A percentile compares a stretch with the other conserved stretches of the same genome.
Conservation (phyloP, 2,113 vertebrate species). For the Misgurnus anguillicaudatus region DNA sequence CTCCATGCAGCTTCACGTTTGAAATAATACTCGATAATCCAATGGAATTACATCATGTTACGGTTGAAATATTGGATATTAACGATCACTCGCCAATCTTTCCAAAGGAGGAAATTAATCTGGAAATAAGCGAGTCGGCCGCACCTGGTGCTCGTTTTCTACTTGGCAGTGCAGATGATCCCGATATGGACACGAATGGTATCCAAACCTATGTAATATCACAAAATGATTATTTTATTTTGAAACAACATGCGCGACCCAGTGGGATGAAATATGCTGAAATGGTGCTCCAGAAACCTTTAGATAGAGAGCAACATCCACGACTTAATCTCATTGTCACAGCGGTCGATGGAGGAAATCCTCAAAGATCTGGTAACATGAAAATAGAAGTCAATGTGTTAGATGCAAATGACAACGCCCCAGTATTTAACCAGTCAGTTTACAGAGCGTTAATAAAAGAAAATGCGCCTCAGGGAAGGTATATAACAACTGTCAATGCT, state of each 20-base stretch:
- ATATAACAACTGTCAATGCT: slow-evolving; percentile 54
- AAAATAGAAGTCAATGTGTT: slow-evolving; percentile 64
- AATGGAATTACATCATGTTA: slow-evolving; percentile 47
- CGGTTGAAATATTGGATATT: slow-evolving; percentile 50
- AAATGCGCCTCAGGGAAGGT: slow-evolving; percentile 56
- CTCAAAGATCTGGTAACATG: slow-evolving; percentile 58
- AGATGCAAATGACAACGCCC: slow-evolving; percentile 79
- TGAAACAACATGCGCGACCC: slow-evolving; percentile 16
- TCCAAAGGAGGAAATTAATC: slow-evolving; percentile 52
- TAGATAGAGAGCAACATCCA: slow-evolving; percentile 56
- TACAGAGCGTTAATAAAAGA: slow-evolving; percentile 49
- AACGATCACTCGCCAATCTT: slow-evolving; percentile 65
- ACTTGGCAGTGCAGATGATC: slow-evolving; percentile 78
- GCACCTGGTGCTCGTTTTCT: slow-evolving; percentile 64
- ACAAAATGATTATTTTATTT: slow-evolving; percentile 50
- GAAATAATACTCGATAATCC: slow-evolving; percentile 55
- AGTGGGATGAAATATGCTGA: slow-evolving; percentile 52
- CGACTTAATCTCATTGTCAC: slow-evolving; percentile 20
- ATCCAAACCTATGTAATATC: slow-evolving; percentile 73
- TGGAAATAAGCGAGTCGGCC: slow-evolving; percentile 72
- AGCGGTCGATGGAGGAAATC: slow-evolving; percentile 46
- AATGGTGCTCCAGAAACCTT: slow-evolving; percentile 48
- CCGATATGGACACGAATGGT: slow-evolving; percentile 78
- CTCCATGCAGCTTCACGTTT: slow-evolving; percentile 49
- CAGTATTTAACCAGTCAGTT: slow-evolving; percentile 56